These are phyloP conservation scores for Notothenia rossii DNA, from an alignment of 2,113 vertebrate species.

Conservation along the genomic window DNA sequence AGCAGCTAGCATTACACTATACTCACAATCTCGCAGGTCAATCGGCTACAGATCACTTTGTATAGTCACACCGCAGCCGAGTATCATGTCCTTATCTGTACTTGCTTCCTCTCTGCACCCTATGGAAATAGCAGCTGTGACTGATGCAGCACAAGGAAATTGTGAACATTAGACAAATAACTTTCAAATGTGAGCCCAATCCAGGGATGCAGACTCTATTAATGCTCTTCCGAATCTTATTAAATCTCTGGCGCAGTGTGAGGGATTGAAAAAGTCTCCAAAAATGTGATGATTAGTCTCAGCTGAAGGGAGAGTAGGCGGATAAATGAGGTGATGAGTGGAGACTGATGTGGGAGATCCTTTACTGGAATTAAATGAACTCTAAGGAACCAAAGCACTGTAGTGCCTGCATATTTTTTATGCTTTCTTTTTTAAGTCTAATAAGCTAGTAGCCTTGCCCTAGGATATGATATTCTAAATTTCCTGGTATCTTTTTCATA, in stretches of 20 bases:
- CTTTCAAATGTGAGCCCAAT: neutral
- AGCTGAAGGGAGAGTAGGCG: slow-evolving; percentile 11
- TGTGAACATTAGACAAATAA: slow-evolving; percentile 15
- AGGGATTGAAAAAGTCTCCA: slow-evolving; percentile 34
- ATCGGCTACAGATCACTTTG: slow-evolving; percentile 40
- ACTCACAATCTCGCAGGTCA: slow-evolving; percentile 61
- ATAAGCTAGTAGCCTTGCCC: neutral
- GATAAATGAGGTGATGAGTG: slow-evolving; percentile 42
- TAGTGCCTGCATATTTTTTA: slow-evolving; percentile 5
- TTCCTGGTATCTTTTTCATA: slow-evolving; percentile 32
- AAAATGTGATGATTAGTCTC: slow-evolving; percentile 25
- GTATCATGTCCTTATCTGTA: neutral
- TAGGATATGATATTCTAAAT: slow-evolving; percentile 9
- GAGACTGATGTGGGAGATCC: slow-evolving; percentile 21
- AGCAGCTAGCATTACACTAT: slow-evolving; percentile 45
- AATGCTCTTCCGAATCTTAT: slow-evolving; percentile 14
- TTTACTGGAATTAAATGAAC: slow-evolving; percentile 21
- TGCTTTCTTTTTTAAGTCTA: slow-evolving; percentile 1
- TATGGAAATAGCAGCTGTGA: slow-evolving; percentile 31
- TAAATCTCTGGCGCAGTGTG: slow-evolving; percentile 15
- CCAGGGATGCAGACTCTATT: slow-evolving; percentile 1
- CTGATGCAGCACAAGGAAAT: slow-evolving; percentile 14
- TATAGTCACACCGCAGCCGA: slow-evolving; percentile 1
- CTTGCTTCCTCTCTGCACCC: slow-evolving; percentile 29
- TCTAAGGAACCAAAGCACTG: neutral